Evolutionary conservation across 2,888 invertebrate species (phyloP), one percentile per base, ranked within the genome.

Genomic region (Scaptodrosophila latifasciaeformis): DNA sequence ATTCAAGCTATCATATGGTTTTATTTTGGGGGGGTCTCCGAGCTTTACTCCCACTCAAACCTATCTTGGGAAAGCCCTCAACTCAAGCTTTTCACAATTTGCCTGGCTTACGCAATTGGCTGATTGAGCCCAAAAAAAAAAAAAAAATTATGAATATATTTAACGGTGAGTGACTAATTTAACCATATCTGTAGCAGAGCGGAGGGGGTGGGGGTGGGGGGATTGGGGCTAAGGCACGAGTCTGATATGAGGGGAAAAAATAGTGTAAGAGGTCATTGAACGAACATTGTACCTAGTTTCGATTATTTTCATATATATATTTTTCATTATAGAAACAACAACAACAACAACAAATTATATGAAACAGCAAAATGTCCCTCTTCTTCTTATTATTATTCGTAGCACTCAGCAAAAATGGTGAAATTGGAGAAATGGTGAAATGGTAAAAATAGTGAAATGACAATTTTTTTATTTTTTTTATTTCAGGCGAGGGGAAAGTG

Each of bases 211-310:
- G 35, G 47, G n/a, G 10, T 24, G 13, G 30, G 2, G 29, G 35
- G 30, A 12, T 30, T 21, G 18, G n/a, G n/a, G 1, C 12, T 5
- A 2, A 15, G 15, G 44, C 43, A 21, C 13, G 59, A 30, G 54
- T 29, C 18, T 10, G 12, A 17, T 29, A 21, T 7, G 18, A 24
- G 27, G 27, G 15, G 54, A 42, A 49, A 51, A 58, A 58, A 60
- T 62, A 70, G 64, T 72, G 71, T 75, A 71, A 75, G 74, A 78
- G 75, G 78, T 72, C 72, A 78, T 71, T 72, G 72, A 70, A 78
- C 72, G 78, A 62, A 77, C 74, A 77, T 74, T 74, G 77, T 78
- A 75, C 78, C 68, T 78, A 78, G n/a, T 77, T 77, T 70, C 65
- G 67, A 66, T 57, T 64, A 64, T 64, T 64, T 55, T 49, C 65